Evolutionary conservation across 2,797 vertebrate species (phyloP).

Genomic region (Hapalemur alaotrensis): DNA sequence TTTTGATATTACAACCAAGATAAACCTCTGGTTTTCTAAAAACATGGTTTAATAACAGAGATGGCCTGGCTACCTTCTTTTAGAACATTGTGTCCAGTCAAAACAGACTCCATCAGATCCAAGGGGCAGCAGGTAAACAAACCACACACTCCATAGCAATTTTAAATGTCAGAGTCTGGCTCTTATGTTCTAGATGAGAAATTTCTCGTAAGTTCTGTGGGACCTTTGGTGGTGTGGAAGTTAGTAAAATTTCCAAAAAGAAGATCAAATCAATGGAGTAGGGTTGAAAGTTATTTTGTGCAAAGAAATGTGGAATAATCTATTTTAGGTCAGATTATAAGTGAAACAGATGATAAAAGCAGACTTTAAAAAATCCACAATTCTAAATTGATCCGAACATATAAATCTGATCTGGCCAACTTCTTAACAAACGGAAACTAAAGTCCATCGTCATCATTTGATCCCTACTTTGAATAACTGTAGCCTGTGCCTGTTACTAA

Average conservation of each 20-base stretch:
- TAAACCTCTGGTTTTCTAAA: not conserved
- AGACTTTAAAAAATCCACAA: not conserved
- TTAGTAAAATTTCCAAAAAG: slow-evolving; percentile 8
- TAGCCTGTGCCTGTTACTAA: not conserved
- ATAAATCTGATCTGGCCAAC: not conserved
- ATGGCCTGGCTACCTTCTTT: not conserved
- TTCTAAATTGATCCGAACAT: slow-evolving; percentile 4
- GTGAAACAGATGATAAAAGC: not conserved
- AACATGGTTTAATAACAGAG: not conserved
- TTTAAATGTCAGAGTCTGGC: not conserved
- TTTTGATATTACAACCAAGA: not conserved
- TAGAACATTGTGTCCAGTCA: not conserved
- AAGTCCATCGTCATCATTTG: not conserved
- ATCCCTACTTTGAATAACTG: not conserved
- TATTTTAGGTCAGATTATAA: not conserved
- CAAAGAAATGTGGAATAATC: slow-evolving; percentile 6
- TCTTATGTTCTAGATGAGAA: not conserved
- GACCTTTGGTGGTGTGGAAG: not conserved
- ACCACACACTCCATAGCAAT: not conserved
- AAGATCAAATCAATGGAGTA: not conserved
- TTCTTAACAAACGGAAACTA: not conserved
- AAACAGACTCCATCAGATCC: not conserved
- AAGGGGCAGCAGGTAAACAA: not conserved
- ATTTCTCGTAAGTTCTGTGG: not conserved
- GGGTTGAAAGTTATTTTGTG: not conserved